Evolutionary conservation across 2,113 vertebrate genomes (phyloP), one percentile per base, ranked within the genome.

Genomic region (Plestiodon gilberti): DNA sequence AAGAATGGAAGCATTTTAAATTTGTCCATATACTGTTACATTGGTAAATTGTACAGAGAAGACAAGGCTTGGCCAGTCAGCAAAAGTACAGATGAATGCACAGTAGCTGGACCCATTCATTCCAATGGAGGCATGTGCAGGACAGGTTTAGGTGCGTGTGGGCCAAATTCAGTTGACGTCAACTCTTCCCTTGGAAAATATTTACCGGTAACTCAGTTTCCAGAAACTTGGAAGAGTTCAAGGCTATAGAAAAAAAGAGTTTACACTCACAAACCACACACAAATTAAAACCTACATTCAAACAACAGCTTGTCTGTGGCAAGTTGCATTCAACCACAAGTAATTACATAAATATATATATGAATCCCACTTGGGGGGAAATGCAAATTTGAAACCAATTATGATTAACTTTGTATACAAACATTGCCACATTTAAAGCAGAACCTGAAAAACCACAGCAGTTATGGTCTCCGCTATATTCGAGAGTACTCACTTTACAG

Each of bases 401-500:
- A 83, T 1, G 20, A 82, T 78, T 3, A 62, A 74, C n/a, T 43
- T 43, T 18, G 22, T 28, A 75, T 20, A 38, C 74, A 86, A 87
- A 62, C 55, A 89, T 82, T 57, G 43, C n/a, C 69, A 81, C 92
- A 78, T 23, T n/a, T 64, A 75, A 11, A 28, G 6, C 38, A 22
- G 1, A 61, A 71, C 0, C 1, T 64, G 2, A 57, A 59, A 14
- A 83, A 74, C 10, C 77, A 88, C 30, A 25, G 6, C 30, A 78
- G 82, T 35, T 57, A 38, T 18, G 28, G 86, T 25, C 43, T 81
- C 30, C 59, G 83, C 52, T 75, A 82, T 67, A 81, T 48, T 64
- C 43, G 82, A 77, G 67, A 65, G 59, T 88, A 91, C 30, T 20
- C 67, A 81, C 84, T 33, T 28, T 84, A 76, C 82, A 74, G 57